phyloP scores from a whole-genome alignment of 2,888 invertebrate genomes.

The Pterostichus madidus region DNA sequence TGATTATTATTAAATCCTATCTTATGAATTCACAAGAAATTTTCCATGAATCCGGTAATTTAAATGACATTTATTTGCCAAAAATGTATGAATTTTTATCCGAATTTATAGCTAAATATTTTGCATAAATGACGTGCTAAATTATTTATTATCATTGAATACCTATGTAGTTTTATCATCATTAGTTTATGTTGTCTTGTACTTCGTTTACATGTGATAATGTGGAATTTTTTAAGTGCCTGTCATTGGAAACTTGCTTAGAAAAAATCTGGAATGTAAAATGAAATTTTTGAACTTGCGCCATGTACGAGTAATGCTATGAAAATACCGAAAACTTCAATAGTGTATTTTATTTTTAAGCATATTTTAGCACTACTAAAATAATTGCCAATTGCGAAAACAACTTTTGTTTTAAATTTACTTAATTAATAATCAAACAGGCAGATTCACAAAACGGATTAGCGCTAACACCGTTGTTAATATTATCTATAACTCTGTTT shows the following conservation, averaged over 20 bases:
- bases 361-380: constrained; percentile 32
- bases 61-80: neutral
- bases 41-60: constrained; percentile 1
- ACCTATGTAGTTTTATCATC: constrained; percentile 29
- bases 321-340: constrained; percentile 60
- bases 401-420: neutral
- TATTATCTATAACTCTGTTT: too few species aligned
- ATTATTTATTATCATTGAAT: constrained; percentile 40
- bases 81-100: constrained; percentile 8
- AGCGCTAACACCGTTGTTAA: too few species aligned
- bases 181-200: constrained; percentile 45
- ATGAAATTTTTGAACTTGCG: constrained; percentile 65
- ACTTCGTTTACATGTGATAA: constrained; percentile 57
- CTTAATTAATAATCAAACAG: constrained; percentile 27
- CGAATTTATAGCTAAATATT: constrained; percentile 15
- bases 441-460: too few species aligned
- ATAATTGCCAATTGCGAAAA: constrained; percentile 2
- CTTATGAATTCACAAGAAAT: constrained; percentile 5
- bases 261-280: constrained; percentile 61
- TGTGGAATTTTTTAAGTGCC: constrained; percentile 55
- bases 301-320: constrained; percentile 49
- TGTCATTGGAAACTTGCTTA: constrained; percentile 53
- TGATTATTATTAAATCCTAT: constrained; percentile 44
- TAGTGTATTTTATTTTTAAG: constrained; percentile 61
- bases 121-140: constrained; percentile 29